Conservation (phyloP, 2,797 vertebrate genomes). For the Syngnathus rostellatus region DNA sequence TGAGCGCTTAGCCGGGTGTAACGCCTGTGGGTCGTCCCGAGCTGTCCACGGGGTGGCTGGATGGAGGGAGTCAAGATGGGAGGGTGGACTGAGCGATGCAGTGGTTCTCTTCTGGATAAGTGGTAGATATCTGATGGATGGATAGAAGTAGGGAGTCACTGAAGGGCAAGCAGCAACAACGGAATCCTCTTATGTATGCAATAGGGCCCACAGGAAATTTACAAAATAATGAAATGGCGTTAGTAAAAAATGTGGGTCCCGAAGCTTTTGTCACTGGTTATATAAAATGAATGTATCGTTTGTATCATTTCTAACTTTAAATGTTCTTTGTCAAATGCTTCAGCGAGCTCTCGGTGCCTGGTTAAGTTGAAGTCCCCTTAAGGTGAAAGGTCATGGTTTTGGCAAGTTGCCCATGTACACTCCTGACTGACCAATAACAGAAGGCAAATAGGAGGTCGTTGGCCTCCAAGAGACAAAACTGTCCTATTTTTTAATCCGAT, state of each 20-base stretch:
- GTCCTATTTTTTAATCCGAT: not conserved
- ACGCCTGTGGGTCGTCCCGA: slow-evolving; percentile 83
- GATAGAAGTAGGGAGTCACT: too few species aligned
- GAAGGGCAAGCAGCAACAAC: too few species aligned
- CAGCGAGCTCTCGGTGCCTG: not conserved
- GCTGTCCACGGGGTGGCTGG: slow-evolving; percentile 53
- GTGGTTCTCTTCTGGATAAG: slow-evolving; percentile 5
- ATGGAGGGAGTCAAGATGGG: slow-evolving; percentile 22
- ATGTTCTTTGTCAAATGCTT: not conserved
- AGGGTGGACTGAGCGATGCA: slow-evolving; percentile 16
- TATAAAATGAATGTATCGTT: not conserved
- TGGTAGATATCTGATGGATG: too few species aligned
- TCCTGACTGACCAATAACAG: not conserved
- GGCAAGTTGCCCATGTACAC: not conserved
- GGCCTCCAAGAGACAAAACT: not conserved
- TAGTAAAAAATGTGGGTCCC: too few species aligned
- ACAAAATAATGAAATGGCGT: too few species aligned
- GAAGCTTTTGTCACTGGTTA: too few species aligned
- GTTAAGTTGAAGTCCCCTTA: not conserved
- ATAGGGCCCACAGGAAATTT: too few species aligned
- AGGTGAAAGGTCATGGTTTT: not conserved
- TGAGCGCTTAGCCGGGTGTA: slow-evolving; percentile 73
- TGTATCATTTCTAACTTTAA: not conserved
- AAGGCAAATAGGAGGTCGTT: not conserved
- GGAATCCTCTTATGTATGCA: too few species aligned